phyloP scores from a whole-genome alignment of 2,888 invertebrate genomes.

The Augochlorella aurata region DNA sequence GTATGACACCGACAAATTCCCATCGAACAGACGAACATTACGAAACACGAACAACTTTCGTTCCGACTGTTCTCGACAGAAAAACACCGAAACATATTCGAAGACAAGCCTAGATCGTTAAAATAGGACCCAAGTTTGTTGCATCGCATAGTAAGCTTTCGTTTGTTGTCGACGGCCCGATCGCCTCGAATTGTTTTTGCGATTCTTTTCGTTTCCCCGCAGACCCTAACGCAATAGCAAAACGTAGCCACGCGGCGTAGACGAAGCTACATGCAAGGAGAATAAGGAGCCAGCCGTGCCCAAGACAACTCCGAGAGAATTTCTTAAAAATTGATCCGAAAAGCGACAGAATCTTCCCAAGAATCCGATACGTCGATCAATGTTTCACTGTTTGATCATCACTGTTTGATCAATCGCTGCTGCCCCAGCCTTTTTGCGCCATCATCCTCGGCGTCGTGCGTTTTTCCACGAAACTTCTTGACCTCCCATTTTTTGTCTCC shows the following conservation, averaged over 20 bases:
- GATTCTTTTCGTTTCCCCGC: background rate
- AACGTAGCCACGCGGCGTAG: background rate
- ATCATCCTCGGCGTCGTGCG: too few relatives aligned
- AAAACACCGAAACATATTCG: background rate
- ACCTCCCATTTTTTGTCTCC: background rate
- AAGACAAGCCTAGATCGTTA: background rate
- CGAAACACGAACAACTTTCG: background rate
- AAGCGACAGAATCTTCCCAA: constrained; percentile 12
- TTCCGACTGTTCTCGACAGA: background rate
- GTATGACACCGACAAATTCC: background rate
- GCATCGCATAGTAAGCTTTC: background rate
- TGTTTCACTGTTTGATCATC: constrained; percentile 13
- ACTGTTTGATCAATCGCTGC: background rate
- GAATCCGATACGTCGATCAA: constrained; percentile 6
- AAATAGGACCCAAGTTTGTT: background rate
- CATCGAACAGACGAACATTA: background rate
- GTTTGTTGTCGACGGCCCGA: background rate
- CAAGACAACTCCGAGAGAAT: background rate
- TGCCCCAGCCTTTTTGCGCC: background rate
- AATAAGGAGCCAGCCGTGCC: background rate
- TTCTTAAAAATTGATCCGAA: background rate
- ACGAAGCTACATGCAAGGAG: background rate
- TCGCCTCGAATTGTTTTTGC: background rate
- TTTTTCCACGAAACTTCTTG: background rate
- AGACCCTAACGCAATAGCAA: background rate